A percentile compares a stretch with the other conserved stretches of the same genome.
phyloP scores from a whole-genome alignment of 2,113 vertebrate species.

The Origma solitaria region DNA sequence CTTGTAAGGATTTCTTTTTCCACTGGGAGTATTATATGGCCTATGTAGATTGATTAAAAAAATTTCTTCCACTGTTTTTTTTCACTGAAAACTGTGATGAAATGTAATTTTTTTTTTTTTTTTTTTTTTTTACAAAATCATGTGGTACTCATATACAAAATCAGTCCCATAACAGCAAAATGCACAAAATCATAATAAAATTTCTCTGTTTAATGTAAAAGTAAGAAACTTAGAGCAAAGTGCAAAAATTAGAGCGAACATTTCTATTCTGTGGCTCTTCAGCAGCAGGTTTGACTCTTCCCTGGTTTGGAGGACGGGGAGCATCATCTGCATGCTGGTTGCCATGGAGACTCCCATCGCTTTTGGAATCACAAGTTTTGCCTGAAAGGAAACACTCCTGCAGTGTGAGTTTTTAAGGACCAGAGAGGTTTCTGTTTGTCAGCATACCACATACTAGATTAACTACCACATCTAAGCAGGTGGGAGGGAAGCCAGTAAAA shows the following conservation, averaged over 20 bases:
- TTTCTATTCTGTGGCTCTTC: slow-evolving; percentile 47
- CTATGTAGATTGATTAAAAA: background rate
- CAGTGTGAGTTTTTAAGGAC: background rate
- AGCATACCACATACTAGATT: background rate
- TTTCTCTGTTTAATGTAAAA: slow-evolving; percentile 12
- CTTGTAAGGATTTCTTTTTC: background rate
- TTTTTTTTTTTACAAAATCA: background rate
- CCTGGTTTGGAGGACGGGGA: background rate
- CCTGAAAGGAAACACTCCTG: slow-evolving; percentile 56
- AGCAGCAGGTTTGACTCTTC: slow-evolving; percentile 33
- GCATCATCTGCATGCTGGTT: slow-evolving; percentile 43
- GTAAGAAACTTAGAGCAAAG: slow-evolving; percentile 52
- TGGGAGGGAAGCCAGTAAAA: background rate
- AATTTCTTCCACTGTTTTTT: background rate
- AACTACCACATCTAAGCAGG: background rate
- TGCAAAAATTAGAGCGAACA: slow-evolving; percentile 69
- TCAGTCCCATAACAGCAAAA: background rate
- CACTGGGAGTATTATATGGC: background rate
- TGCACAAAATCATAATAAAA: background rate
- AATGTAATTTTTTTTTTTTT: background rate
- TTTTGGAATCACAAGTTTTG: slow-evolving; percentile 53
- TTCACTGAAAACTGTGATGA: background rate
- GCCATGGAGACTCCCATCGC: slow-evolving; percentile 46
- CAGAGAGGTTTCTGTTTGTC: background rate
- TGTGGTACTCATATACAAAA: slow-evolving; percentile 7